Evolutionary conservation across 2,888 invertebrate species (phyloP).

Genomic region (Cephonodes hylas): DNA sequence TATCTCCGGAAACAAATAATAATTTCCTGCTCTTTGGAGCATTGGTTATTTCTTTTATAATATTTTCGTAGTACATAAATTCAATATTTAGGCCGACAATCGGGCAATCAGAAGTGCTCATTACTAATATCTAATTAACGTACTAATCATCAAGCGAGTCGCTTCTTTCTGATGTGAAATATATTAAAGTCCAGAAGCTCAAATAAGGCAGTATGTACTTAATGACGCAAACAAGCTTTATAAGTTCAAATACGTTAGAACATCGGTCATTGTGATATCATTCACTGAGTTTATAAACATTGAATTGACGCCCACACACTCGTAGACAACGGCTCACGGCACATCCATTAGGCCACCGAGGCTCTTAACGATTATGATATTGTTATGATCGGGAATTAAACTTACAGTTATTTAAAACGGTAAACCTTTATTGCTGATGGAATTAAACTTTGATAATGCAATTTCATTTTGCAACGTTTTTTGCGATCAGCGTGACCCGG

Average conservation of each 20-base stretch:
- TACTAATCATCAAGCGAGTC: too few species aligned
- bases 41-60: too few species aligned
- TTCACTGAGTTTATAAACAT: background rate
- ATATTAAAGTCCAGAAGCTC: background rate
- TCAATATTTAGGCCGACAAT: too few species aligned
- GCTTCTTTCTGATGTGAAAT: too few species aligned
- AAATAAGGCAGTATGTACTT: background rate
- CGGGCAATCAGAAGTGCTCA: too few species aligned
- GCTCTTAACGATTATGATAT: slow-evolving; percentile 7
- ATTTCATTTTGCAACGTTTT: background rate
- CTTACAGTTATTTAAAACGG: background rate
- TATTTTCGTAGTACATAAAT: too few species aligned
- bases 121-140: too few species aligned
- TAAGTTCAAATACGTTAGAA: background rate
- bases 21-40: too few species aligned
- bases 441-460: background rate
- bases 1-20: background rate
- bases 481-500: background rate
- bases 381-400: background rate
- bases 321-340: background rate
- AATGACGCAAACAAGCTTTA: background rate
- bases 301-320: background rate
- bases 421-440: background rate
- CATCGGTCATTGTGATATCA: background rate
- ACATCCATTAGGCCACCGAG: slow-evolving; percentile 1